These are phyloP conservation scores for Botia almorhae DNA, from an alignment of 2,797 vertebrate species.

Conservation along the genomic window DNA sequence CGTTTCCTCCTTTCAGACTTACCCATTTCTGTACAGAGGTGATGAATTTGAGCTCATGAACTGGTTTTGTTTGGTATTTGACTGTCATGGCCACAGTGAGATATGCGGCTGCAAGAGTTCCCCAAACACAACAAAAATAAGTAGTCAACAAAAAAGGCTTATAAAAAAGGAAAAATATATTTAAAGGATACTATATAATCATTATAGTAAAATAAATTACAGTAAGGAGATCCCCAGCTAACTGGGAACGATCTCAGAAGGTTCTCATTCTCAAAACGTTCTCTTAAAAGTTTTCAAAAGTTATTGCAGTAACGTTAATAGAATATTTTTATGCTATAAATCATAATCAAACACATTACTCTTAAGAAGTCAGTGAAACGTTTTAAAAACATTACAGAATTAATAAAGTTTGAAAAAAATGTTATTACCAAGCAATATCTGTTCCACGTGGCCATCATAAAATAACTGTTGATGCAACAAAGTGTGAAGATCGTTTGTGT, in stretches of 20 bases:
- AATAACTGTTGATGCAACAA: neutral
- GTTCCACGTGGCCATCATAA: conserved; percentile 20
- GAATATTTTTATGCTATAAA: too few species aligned
- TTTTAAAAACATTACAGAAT: too few species aligned
- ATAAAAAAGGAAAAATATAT: neutral
- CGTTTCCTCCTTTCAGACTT: too few species aligned
- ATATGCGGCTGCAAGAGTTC: conserved; percentile 90
- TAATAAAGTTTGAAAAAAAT: too few species aligned
- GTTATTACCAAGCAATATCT: too few species aligned
- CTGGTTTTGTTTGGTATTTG: conserved; percentile 81
- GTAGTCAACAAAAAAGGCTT: conserved; percentile 5
- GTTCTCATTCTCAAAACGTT: too few species aligned
- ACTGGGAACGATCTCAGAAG: too few species aligned
- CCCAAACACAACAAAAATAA: conserved; percentile 79
- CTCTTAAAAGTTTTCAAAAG: too few species aligned
- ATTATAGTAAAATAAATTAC: neutral
- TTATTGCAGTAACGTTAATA: too few species aligned
- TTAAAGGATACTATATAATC: neutral
- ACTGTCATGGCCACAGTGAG: conserved; percentile 84
- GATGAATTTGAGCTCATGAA: conserved; percentile 51
- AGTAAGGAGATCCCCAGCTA: too few species aligned
- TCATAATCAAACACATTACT: too few species aligned
- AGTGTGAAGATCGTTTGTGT: neutral
- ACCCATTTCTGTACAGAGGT: neutral
- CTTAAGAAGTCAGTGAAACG: too few species aligned